These are phyloP conservation scores for Synanthedon formicaeformis DNA, from an alignment of 2,888 invertebrate genomes.

Conservation along the genomic window DNA sequence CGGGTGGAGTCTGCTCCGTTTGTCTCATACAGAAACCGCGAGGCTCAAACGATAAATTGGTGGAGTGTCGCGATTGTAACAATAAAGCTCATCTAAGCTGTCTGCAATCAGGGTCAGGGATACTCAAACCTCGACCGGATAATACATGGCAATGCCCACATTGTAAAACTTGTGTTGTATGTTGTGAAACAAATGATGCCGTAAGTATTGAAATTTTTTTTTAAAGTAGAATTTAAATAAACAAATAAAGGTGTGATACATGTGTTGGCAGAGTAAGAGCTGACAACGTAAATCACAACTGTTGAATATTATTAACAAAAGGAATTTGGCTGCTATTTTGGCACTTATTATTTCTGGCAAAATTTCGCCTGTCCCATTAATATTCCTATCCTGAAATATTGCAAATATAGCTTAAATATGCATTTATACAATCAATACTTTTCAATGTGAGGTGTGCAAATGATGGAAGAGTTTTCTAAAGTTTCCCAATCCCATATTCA, in stretches of 20 bases:
- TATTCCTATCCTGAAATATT: too few relatives aligned
- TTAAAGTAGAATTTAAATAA: neutral
- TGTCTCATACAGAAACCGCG: constrained; percentile 71
- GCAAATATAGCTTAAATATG: too few relatives aligned
- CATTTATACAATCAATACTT: too few relatives aligned
- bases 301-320: neutral
- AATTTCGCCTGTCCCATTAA: too few relatives aligned
- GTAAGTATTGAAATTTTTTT: constrained; percentile 54
- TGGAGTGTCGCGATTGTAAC: constrained; percentile 79
- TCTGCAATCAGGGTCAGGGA: constrained; percentile 75
- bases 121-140: constrained; percentile 73
- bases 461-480: too few relatives aligned
- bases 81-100: constrained; percentile 80
- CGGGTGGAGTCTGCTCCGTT: constrained; percentile 73
- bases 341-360: too few relatives aligned
- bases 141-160: constrained; percentile 90
- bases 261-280: too few relatives aligned
- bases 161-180: constrained; percentile 88
- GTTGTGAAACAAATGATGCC: constrained; percentile 81
- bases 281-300: neutral
- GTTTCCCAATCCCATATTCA: too few relatives aligned
- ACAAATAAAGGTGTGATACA: too few relatives aligned
- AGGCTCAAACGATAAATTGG: constrained; percentile 72
- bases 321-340: too few relatives aligned
- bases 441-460: too few relatives aligned